A percentile compares a stretch with the other conserved stretches of the same genome.
Evolutionary conservation across 2,113 vertebrate species (phyloP).

Genomic region (Shinisaurus crocodilurus): DNA sequence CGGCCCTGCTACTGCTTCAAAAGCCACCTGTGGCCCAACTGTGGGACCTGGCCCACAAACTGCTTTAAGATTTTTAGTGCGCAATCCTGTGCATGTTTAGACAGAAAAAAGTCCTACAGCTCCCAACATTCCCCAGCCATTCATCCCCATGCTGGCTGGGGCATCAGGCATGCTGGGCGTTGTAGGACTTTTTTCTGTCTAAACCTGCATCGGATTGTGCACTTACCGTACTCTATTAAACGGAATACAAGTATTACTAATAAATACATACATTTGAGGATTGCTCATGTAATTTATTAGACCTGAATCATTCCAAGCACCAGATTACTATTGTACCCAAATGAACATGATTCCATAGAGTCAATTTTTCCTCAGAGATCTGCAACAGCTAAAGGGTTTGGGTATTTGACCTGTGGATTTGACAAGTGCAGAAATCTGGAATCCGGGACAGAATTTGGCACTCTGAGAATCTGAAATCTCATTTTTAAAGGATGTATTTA

Average conservation of each 20-base stretch:
- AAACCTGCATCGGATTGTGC: too few species aligned
- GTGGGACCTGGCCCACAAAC: not conserved
- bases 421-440: not conserved
- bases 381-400: not conserved
- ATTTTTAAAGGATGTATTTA: not conserved
- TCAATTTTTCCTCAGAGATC: not conserved
- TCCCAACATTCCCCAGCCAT: too few species aligned
- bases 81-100: too few species aligned
- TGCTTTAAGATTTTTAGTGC: too few species aligned
- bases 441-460: not conserved
- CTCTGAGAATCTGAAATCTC: not conserved
- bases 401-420: not conserved
- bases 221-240: too few species aligned
- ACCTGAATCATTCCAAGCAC: not conserved
- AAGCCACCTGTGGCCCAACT: not conserved
- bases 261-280: not conserved
- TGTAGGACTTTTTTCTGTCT: too few species aligned
- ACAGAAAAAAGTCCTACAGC: too few species aligned
- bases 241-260: too few species aligned
- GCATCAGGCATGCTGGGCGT: too few species aligned
- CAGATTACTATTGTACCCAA: not conserved
- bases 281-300: not conserved
- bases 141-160: too few species aligned
- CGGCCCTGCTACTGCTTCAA: too few species aligned
- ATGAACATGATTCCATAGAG: not conserved